These are phyloP conservation scores for Drosophila antonietae DNA, from an alignment of 2,888 invertebrate genomes.

Conservation along the genomic window DNA sequence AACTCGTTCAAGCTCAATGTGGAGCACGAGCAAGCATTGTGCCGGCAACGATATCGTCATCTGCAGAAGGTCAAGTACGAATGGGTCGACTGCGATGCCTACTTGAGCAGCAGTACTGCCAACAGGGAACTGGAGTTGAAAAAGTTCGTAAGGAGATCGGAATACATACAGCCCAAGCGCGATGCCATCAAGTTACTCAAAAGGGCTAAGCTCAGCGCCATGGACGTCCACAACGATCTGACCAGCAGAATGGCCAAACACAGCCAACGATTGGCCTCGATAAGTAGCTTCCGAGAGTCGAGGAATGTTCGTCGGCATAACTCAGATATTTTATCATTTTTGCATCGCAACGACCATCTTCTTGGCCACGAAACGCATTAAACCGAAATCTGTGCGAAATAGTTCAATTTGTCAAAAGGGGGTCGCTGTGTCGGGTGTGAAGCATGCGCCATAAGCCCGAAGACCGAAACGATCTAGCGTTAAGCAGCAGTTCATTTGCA, in stretches of 20 bases:
- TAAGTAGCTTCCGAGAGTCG: accelerated
- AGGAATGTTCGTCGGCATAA: neutral
- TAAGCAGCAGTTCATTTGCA: conserved; percentile 61
- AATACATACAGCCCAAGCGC: conserved; percentile 6
- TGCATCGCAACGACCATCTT: conserved; percentile 30
- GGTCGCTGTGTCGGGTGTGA: neutral
- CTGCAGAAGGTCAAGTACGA: conserved; percentile 40
- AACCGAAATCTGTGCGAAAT: conserved; percentile 57
- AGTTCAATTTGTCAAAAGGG: conserved; percentile 63
- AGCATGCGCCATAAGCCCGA: conserved; percentile 34
- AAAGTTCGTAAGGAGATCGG: neutral
- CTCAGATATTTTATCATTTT: conserved; percentile 17
- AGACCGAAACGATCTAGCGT: conserved; percentile 34
- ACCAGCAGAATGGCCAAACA: neutral
- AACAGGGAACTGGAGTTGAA: accelerated
- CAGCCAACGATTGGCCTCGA: neutral
- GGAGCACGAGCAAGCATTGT: conserved; percentile 43
- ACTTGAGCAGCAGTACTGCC: neutral
- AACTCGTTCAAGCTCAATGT: conserved; percentile 35
- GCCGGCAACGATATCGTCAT: conserved; percentile 38
- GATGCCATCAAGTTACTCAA: conserved; percentile 9
- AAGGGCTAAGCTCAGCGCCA: conserved; percentile 9
- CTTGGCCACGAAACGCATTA: conserved; percentile 19
- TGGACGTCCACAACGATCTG: conserved; percentile 11
- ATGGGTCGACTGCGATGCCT: conserved; percentile 22